Percentiles rank a stretch among this genome's conserved stretches.
phyloP scores from a whole-genome alignment of 2,888 invertebrate species.

The Toxonevra muliebris region DNA sequence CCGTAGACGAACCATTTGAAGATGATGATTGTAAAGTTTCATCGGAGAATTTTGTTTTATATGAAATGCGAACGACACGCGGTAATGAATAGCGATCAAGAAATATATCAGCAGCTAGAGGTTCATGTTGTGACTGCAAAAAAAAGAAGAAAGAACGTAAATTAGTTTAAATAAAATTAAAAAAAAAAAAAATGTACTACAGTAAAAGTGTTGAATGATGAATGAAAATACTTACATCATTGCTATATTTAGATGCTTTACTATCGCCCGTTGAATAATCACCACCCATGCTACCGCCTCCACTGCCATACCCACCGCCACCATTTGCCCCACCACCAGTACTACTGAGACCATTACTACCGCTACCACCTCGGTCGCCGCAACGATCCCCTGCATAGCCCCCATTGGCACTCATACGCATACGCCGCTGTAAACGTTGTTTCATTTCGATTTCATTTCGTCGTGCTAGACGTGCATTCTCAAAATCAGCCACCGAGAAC shows the following conservation, averaged over 20 bases:
- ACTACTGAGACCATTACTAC: conserved; percentile 40
- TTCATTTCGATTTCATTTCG: conserved; percentile 65
- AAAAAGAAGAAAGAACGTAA: background rate
- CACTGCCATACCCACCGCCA: conserved; percentile 22
- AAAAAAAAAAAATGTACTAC: background rate
- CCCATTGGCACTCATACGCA: conserved; percentile 58
- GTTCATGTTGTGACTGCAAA: conserved; percentile 57
- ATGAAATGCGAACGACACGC: conserved; percentile 60
- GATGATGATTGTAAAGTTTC: conserved; percentile 64
- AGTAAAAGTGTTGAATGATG: too few species aligned
- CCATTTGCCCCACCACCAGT: conserved; percentile 50
- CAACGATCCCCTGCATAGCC: conserved; percentile 43
- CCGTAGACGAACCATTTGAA: conserved; percentile 62
- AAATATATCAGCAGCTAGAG: conserved; percentile 61
- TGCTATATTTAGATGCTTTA: conserved; percentile 63
- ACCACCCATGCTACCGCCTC: conserved; percentile 40
- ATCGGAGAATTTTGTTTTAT: conserved; percentile 57
- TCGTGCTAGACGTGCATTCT: conserved; percentile 63
- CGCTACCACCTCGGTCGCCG: conserved; percentile 42
- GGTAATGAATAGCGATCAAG: conserved; percentile 63
- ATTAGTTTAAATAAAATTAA: background rate
- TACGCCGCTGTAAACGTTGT: conserved; percentile 59
- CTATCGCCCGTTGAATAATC: conserved; percentile 65
- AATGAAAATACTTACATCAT: conserved; percentile 60
- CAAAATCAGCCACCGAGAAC: conserved; percentile 66